Evolutionary conservation across 1,140 invertebrate species (phyloP), one percentile per base, ranked within the genome.

Genomic region (Cherax destructor): DNA sequence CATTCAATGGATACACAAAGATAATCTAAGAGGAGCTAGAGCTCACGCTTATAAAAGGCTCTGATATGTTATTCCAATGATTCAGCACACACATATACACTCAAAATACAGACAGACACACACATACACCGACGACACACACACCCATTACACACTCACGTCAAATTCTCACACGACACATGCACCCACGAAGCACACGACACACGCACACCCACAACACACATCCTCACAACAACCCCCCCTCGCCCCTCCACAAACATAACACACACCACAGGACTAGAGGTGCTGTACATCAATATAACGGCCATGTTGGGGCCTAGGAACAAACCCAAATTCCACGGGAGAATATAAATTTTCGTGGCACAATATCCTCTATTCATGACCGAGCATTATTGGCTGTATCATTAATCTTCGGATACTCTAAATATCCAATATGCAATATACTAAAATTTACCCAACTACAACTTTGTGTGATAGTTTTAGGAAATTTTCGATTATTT

Each of bases 371-470:
- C 61, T 65, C 61, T 21, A 65, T 65, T 65, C 61, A 65, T 65
- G 61, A 65, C 61, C 61, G 18, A 65, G 61, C 61, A 65, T 65
- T 65, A 65, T 65, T 65, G 61, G 61, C 61, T 21, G 18, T 65
- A 65, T 65, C 61, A 65, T 65, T 65, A 65, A 65, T 65, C 61
- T 65, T 65, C 61, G 61, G 16, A 65, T 65, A 65, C 61, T 65
- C 13, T 65, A 65, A 65, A 65, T 65, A 65, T 65, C 61, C 61
- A 65, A 65, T 65, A 65, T 65, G 61, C 61, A 65, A 65, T 65
- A 65, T 65, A 65, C 61, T 65, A 65, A 21, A 65, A 65, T 65
- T 65, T 65, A 65, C 61, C 61, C 18, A 13, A 65, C 61, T 21
- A 65, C 61, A 65, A 16, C 61, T 18, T 65, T 21, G 21, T 21